Conservation (phyloP, 1,140 invertebrate species). For the Ceratina australensis region DNA sequence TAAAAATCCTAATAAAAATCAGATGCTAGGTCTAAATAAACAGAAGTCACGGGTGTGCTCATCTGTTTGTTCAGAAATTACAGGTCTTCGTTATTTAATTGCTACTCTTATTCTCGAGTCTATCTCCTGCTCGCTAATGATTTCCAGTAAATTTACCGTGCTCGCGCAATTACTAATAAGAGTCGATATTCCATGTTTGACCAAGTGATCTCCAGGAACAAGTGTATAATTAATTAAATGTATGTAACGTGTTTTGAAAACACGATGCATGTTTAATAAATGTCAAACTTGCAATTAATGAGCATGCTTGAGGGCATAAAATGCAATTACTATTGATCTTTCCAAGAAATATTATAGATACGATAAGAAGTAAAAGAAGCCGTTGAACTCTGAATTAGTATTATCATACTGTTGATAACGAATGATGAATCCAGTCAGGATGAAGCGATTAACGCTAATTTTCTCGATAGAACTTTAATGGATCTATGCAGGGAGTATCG, state of each 20-base stretch:
- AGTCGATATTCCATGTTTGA: not conserved
- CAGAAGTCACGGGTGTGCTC: not conserved
- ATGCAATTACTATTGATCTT: too few relatives aligned
- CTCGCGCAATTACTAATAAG: constrained; percentile 20
- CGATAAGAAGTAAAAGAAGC: too few relatives aligned
- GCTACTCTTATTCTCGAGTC: not conserved
- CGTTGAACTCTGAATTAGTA: too few relatives aligned
- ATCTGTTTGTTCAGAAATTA: constrained; percentile 9
- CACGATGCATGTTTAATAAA: not conserved
- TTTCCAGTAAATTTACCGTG: constrained; percentile 11
- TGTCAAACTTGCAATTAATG: not conserved
- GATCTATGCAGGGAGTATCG: not conserved
- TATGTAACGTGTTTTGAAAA: not conserved
- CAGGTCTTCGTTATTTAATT: not conserved
- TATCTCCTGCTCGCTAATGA: not conserved
- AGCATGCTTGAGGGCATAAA: too few relatives aligned
- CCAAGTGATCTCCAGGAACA: not conserved
- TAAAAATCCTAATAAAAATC: too few relatives aligned
- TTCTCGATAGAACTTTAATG: not conserved
- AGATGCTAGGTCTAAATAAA: not conserved
- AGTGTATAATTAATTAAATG: not conserved
- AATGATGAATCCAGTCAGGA: not conserved
- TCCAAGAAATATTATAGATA: too few relatives aligned
- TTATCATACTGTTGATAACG: too few relatives aligned
- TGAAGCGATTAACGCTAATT: not conserved